Evolutionary conservation across 2,113 vertebrate species (phyloP), one percentile per base, ranked within the genome.

Genomic region (Forbesichthys papilliferus): DNA sequence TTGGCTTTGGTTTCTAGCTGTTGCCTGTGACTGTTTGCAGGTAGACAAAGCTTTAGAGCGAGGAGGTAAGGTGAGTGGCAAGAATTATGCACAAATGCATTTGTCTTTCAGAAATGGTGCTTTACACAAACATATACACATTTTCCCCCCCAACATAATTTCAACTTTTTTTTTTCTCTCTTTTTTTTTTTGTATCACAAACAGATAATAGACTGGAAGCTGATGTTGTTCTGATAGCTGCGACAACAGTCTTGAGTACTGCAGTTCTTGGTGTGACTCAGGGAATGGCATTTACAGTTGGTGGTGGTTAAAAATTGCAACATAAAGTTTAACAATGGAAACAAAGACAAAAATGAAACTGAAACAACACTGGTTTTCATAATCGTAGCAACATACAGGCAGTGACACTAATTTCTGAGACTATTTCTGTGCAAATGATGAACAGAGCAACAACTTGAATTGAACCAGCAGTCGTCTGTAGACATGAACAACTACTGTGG

Each of bases 1-100:
- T 97, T 95, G 96, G 96, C 97, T 99, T 99, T 99, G 98, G 98
- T 99, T 98, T 99, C 93, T 96, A 99, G 97, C 97, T 98, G 96
- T 98, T 96, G 97, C 95, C 97, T 97, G 98, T 98, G 96, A 98
- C 96, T 96, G 94, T 98, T 96, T 96, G 95, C 96, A 98, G 96
- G 96, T 98, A 98, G 97, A 99, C 97, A 99, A 99, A 98, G 97
- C 96, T 99, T 97, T 96, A 91, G 94, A 95, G 96, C 93, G 92
- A 95, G 95, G 96, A 98, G 96, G 96, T 98, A 97, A 98, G 93
- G 93, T 96, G 95, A 95, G 96, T 92, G 94, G 95, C 94, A 92
- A 80, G 94, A 94, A 94, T 93, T 92, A 96, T 93, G 95, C 94
- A 95, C 94, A 96, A 95, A 96, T 95, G 95, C 94, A 94, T 96